Evolutionary conservation across 2,113 vertebrate species (phyloP).

Genomic region (Edolisoma coerulescens): DNA sequence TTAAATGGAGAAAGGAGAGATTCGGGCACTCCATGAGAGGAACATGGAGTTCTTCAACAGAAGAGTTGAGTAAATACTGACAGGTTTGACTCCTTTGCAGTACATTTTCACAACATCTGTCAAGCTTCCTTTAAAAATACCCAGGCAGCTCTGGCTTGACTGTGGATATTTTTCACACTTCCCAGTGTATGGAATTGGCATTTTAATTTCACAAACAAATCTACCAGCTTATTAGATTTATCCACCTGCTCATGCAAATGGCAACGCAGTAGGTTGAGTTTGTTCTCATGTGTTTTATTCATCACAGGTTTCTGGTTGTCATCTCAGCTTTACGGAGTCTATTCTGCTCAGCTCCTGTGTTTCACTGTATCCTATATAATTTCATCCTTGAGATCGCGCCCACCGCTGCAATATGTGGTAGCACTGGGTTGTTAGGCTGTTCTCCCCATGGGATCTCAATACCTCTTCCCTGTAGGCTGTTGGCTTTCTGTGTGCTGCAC

Average conservation of each 20-base stretch:
- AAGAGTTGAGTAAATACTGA: background rate
- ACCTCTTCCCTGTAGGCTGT: background rate
- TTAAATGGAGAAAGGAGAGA: background rate
- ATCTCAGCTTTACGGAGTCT: background rate
- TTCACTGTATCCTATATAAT: background rate
- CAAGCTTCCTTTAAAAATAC: conserved; percentile 14
- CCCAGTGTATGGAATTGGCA: background rate
- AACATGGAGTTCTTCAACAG: background rate
- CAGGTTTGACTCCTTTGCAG: background rate
- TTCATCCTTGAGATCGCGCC: background rate
- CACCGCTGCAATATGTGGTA: background rate
- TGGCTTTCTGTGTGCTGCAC: background rate
- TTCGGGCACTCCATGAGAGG: background rate
- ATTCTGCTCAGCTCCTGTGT: background rate
- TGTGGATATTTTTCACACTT: background rate
- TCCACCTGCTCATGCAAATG: background rate
- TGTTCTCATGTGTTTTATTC: background rate
- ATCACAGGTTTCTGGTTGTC: background rate
- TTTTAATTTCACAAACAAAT: conserved; percentile 1
- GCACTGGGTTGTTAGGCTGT: background rate
- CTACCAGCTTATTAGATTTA: background rate
- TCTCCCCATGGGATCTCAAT: background rate
- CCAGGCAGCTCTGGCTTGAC: background rate
- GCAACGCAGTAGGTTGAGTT: background rate
- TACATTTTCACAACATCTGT: background rate